Percentiles rank a stretch among this genome's conserved stretches.
Conservation (phyloP, 2,797 vertebrate species). For the Lophotriccus pileatus region DNA sequence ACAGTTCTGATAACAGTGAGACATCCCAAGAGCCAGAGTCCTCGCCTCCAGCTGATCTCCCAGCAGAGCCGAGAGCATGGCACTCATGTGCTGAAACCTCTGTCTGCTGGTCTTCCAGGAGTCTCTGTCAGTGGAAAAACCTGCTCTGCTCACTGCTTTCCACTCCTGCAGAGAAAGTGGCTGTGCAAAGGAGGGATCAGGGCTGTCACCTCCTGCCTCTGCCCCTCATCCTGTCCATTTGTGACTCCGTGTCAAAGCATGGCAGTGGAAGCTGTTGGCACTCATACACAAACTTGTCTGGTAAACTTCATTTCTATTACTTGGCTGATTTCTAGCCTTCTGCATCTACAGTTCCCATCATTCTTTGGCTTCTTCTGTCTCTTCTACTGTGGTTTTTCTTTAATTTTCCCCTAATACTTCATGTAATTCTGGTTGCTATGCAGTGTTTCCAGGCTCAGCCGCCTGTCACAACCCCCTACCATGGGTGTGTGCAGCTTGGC, state of each 20-base stretch:
- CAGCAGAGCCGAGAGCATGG: background rate
- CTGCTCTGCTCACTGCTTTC: background rate
- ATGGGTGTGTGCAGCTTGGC: slow-evolving; percentile 9
- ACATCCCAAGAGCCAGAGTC: background rate
- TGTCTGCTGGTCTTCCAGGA: background rate
- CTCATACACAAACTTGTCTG: background rate
- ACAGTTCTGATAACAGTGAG: background rate
- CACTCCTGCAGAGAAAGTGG: background rate
- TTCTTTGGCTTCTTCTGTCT: background rate
- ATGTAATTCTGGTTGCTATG: slow-evolving; percentile 26
- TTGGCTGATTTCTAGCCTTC: background rate
- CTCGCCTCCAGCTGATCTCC: background rate
- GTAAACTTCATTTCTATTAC: background rate
- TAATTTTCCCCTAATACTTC: background rate
- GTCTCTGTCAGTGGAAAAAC: background rate
- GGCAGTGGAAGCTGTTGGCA: background rate
- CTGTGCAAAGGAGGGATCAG: background rate
- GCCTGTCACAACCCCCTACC: background rate
- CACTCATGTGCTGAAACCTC: background rate
- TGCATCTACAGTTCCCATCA: background rate
- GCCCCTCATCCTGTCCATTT: rapidly evolving
- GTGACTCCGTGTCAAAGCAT: background rate
- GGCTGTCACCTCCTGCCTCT: background rate
- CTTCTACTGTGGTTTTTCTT: background rate
- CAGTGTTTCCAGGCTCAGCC: slow-evolving; percentile 24